Evolutionary conservation across 2,888 invertebrate species (phyloP), one percentile per base, ranked within the genome.

Genomic region (Carcina quercana): DNA sequence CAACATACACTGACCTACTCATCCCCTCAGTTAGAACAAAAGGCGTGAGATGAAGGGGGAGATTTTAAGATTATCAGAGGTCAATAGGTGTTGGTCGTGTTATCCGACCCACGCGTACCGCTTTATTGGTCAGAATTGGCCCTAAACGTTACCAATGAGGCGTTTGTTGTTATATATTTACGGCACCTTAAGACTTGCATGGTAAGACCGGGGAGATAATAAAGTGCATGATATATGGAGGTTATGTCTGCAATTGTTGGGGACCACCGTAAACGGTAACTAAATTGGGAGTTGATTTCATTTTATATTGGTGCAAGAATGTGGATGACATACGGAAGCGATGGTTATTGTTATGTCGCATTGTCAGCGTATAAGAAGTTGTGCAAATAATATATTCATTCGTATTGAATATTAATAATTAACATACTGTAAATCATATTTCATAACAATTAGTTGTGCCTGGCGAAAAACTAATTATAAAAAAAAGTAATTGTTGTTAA

Each of bases 111-210:
- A 82, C 82, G 74, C 74, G 50, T 48, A 46, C 59, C 65, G 62
- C 72, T 80, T 82, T 82, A 83, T 82, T 78, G 79, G 71, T 59
- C 62, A 58, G 68, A 82, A 82, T 83, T 82, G 78, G 69, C 59
- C 69, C 72, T 83, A 83, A 82, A 82, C 72, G 80, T 65, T 82
- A 71, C 75, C 78, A 79, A 78, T 78, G 79, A 76, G 71, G 59
- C 71, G 65, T 70, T 70, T 70, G 70, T 74, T 73, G 71, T 59
- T 64, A 71, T 76, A 61, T 76, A 79, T 80, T 79, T 80, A 80
- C 70, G 72, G 64, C 62, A 59, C 60, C 24, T 45, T 63, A 50
- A 63, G 52, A 60, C 67, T 60, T 65, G 67, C 60, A 59, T 59
- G 59, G 62, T 59, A 59, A 50, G 42, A 43, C 55, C 49, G 3